phyloP scores from a whole-genome alignment of 2,888 invertebrate genomes.

The Hirtodrosophila confusa region DNA sequence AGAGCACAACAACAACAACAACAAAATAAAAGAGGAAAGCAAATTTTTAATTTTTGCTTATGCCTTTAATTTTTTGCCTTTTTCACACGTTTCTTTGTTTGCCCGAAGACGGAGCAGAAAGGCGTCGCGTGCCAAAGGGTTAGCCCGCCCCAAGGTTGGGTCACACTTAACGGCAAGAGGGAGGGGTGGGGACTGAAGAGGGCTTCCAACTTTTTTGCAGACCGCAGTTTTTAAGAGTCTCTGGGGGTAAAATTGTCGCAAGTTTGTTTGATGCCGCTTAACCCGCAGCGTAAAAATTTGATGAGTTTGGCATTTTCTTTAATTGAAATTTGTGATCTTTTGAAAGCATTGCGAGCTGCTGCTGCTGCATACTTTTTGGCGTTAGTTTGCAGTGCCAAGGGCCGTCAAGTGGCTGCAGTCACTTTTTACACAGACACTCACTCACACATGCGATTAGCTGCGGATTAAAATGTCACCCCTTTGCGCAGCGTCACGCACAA shows the following conservation, averaged over 20 bases:
- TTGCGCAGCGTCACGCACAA: constrained; percentile 59
- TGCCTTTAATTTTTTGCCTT: constrained; percentile 71
- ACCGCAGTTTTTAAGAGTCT: constrained; percentile 64
- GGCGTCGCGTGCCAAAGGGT: constrained; percentile 60
- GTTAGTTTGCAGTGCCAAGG: constrained; percentile 36
- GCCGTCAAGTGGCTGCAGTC: constrained; percentile 71
- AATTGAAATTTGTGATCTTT: constrained; percentile 82
- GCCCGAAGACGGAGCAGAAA: constrained; percentile 25
- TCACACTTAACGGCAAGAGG: not conserved
- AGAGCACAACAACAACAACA: constrained; percentile 5
- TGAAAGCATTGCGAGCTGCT: constrained; percentile 79
- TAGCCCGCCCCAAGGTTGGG: constrained; percentile 34
- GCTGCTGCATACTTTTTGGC: constrained; percentile 12
- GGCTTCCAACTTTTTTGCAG: constrained; percentile 35
- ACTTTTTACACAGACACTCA: constrained; percentile 44
- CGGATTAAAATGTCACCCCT: constrained; percentile 83
- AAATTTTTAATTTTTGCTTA: constrained; percentile 48
- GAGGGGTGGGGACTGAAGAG: not conserved
- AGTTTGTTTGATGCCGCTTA: constrained; percentile 63
- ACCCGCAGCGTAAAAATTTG: constrained; percentile 78
- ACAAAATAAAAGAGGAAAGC: constrained; percentile 10
- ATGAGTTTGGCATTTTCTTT: constrained; percentile 78
- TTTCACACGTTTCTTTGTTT: constrained; percentile 74
- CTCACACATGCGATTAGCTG: constrained; percentile 80
- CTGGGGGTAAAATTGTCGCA: constrained; percentile 46